phyloP scores from a whole-genome alignment of 2,797 vertebrate genomes.

The Sphenopsis melanotis region DNA sequence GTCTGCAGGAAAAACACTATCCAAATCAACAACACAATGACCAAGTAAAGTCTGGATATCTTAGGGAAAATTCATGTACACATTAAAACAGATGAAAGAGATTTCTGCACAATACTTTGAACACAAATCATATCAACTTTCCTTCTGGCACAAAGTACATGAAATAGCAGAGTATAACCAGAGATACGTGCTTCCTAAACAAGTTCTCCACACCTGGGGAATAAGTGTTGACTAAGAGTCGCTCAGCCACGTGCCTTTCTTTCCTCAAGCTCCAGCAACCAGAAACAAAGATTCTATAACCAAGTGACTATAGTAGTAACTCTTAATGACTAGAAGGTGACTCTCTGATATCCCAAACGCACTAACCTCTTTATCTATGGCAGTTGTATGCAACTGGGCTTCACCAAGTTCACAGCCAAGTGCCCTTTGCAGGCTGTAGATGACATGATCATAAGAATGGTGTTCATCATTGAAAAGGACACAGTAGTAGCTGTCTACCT shows the following conservation, averaged over 20 bases:
- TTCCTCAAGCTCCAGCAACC: neutral
- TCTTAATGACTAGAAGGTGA: neutral
- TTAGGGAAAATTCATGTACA: neutral
- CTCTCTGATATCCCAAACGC: neutral
- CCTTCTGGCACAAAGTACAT: neutral
- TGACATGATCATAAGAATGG: conserved; percentile 96
- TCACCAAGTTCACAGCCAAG: conserved; percentile 87
- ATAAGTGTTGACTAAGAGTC: neutral
- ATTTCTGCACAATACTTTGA: neutral
- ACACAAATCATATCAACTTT: neutral
- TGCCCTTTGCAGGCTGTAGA: conserved; percentile 92
- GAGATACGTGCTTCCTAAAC: neutral
- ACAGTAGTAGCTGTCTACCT: conserved; percentile 87
- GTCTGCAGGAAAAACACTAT: neutral
- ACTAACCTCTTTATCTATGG: conserved; percentile 96
- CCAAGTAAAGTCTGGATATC: neutral
- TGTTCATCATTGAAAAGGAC: conserved; percentile 97
- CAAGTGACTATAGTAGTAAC: neutral
- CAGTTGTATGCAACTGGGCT: conserved; percentile 88
- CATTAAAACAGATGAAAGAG: neutral
- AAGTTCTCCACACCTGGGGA: neutral
- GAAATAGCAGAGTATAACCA: neutral
- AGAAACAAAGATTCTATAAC: neutral
- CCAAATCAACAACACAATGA: neutral
- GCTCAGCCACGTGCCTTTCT: neutral